Evolutionary conservation across 1,140 invertebrate species (phyloP).

Genomic region (Venturia canescens): DNA sequence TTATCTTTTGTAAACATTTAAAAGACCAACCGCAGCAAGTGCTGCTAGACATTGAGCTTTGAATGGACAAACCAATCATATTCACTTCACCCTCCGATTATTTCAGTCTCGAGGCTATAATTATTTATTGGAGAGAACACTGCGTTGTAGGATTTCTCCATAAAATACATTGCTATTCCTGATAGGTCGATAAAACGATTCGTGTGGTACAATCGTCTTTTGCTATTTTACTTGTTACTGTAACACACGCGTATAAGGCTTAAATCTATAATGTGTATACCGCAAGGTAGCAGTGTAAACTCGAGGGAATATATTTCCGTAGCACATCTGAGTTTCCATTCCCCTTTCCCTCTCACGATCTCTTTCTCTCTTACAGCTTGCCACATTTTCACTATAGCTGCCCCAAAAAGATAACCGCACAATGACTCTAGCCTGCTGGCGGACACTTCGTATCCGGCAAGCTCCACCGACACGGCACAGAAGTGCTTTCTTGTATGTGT

Average conservation of each 20-base stretch:
- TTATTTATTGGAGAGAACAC: constrained; percentile 1
- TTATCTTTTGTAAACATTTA: too few species aligned
- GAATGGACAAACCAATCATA: not conserved
- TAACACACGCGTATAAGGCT: not conserved
- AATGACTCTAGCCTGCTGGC: constrained; percentile 21
- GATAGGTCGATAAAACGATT: constrained; percentile 36
- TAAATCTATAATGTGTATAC: not conserved
- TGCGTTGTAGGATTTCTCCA: not conserved
- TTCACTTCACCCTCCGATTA: not conserved
- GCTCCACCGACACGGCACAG: constrained; percentile 16
- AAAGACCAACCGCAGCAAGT: not conserved
- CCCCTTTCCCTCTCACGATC: constrained; percentile 29
- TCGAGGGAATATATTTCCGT: constrained; percentile 1
- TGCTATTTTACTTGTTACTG: not conserved
- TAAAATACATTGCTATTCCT: not conserved
- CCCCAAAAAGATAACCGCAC: constrained; percentile 67
- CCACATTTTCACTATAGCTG: constrained; percentile 48
- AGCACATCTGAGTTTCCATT: not conserved
- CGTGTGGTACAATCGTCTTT: constrained; percentile 16
- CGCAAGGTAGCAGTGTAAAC: not conserved
- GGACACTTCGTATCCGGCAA: constrained; percentile 54
- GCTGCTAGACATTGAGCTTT: not conserved
- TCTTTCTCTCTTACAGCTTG: constrained; percentile 29
- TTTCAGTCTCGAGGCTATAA: not conserved
- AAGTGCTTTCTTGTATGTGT: not conserved